phyloP scores from a whole-genome alignment of 2,888 invertebrate species.

The Eilema depressum region DNA sequence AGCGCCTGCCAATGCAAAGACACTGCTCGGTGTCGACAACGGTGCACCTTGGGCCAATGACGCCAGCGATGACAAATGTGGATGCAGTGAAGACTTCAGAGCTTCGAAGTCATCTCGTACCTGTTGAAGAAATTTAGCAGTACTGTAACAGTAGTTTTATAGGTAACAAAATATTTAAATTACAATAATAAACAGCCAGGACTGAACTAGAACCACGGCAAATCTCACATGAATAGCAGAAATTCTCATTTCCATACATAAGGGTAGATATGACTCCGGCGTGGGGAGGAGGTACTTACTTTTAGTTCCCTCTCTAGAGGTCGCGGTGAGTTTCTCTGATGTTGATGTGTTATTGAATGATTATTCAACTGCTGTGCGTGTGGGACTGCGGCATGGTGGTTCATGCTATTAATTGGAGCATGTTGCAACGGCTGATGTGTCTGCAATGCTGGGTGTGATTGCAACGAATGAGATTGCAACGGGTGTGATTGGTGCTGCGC shows the following conservation, averaged over 20 bases:
- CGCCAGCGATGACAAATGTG: constrained; percentile 84
- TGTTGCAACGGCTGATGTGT: constrained; percentile 43
- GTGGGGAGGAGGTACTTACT: constrained; percentile 52
- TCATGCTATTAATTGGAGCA: constrained; percentile 57
- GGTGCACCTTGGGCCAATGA: constrained; percentile 83
- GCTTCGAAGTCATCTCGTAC: constrained; percentile 85
- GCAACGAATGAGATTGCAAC: constrained; percentile 54
- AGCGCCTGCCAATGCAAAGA: constrained; percentile 78
- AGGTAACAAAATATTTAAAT: no score
- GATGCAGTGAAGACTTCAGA: constrained; percentile 85
- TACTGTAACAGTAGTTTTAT: neutral
- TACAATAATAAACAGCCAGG: no score
- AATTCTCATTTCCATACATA: no score
- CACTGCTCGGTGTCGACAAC: constrained; percentile 76
- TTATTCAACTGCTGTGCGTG: constrained; percentile 62
- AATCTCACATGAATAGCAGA: no score
- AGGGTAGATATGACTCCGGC: no score
- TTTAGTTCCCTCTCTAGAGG: constrained; percentile 78
- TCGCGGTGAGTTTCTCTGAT: constrained; percentile 76
- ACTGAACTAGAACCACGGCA: no score
- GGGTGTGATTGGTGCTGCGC: constrained; percentile 58
- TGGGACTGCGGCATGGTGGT: constrained; percentile 64
- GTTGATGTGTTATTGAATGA: constrained; percentile 69
- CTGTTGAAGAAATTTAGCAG: constrained; percentile 54
- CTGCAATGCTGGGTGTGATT: constrained; percentile 37